These are phyloP conservation scores for Onychomys arenicola DNA, from an alignment of 2,797 vertebrate genomes.

Conservation along the genomic window DNA sequence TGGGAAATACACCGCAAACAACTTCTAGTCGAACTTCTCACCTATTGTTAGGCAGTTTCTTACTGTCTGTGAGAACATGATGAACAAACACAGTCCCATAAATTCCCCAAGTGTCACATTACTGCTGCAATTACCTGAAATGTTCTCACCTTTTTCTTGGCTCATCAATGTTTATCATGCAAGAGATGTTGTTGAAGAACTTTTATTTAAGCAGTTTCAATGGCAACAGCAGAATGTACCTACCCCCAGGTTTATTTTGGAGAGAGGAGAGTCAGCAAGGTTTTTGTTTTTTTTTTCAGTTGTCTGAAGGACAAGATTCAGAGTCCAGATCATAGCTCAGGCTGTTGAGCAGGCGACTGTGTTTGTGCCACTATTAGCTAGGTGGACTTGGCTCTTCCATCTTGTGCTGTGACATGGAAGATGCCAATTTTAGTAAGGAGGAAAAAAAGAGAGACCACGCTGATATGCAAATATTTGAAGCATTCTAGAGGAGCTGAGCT, in stretches of 20 bases:
- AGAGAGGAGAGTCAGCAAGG: neutral
- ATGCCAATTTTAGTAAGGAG: constrained; percentile 71
- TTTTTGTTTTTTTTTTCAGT: neutral
- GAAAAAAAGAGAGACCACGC: neutral
- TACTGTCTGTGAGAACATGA: constrained; percentile 39
- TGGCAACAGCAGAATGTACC: neutral
- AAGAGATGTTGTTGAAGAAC: neutral
- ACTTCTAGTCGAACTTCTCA: constrained; percentile 38
- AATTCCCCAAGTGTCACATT: constrained; percentile 36
- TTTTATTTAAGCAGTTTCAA: constrained; percentile 56
- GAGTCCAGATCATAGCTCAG: neutral
- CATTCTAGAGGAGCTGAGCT: constrained; percentile 39
- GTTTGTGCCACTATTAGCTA: neutral
- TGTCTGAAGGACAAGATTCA: neutral
- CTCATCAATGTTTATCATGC: constrained; percentile 22
- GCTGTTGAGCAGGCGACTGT: neutral
- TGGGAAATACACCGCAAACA: constrained; percentile 18
- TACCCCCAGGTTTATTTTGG: constrained; percentile 21
- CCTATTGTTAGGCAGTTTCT: constrained; percentile 25
- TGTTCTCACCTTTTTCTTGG: constrained; percentile 37
- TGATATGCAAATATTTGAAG: constrained; percentile 70
- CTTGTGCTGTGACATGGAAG: constrained; percentile 18
- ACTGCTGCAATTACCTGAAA: constrained; percentile 11
- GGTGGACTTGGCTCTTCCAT: neutral
- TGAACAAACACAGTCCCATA: constrained; percentile 38